These are phyloP conservation scores for Eupithecia pulchellata DNA, from an alignment of 2,888 invertebrate genomes.

Conservation along the genomic window DNA sequence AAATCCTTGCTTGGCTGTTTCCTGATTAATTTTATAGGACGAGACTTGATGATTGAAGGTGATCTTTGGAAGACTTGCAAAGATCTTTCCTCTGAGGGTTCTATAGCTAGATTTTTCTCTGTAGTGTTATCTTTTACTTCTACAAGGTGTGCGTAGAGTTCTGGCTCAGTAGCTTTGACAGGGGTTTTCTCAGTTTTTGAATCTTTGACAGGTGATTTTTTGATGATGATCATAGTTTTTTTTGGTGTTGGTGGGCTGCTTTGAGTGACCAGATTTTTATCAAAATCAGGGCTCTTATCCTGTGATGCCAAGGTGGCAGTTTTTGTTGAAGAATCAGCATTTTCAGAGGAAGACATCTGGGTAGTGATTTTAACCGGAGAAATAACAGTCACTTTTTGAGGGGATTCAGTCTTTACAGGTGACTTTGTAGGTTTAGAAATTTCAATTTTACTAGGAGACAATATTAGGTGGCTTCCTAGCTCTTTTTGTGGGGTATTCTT, in stretches of 20 bases:
- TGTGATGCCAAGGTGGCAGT: slow-evolving; percentile 16
- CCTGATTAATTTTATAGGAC: slow-evolving; percentile 28
- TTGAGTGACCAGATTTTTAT: slow-evolving; percentile 13
- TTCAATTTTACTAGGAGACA: slow-evolving; percentile 43
- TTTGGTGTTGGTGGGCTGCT: slow-evolving; percentile 16
- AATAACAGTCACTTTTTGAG: slow-evolving; percentile 30
- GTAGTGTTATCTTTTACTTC: slow-evolving; percentile 20
- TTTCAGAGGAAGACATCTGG: slow-evolving; percentile 40
- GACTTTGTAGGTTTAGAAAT: slow-evolving; percentile 40
- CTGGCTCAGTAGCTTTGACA: slow-evolving; percentile 26
- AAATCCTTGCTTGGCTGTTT: slow-evolving; percentile 27
- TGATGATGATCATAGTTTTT: slow-evolving; percentile 22
- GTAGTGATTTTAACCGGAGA: slow-evolving; percentile 12
- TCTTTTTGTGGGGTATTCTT: slow-evolving; percentile 20
- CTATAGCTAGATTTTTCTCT: slow-evolving; percentile 15
- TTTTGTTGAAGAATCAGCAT: slow-evolving; percentile 55
- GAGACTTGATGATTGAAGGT: slow-evolving; percentile 25
- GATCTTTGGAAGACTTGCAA: slow-evolving; percentile 16
- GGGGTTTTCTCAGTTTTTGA: slow-evolving; percentile 28
- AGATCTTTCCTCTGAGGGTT: slow-evolving; percentile 15
- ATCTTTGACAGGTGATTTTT: slow-evolving; percentile 42
- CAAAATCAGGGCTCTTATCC: slow-evolving; percentile 30
- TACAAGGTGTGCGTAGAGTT: slow-evolving; percentile 13
- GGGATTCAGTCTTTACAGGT: slow-evolving; percentile 43
- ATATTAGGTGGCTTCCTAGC: slow-evolving; percentile 16